Evolutionary conservation across 2,888 invertebrate species (phyloP), one percentile per base, ranked within the genome.

Genomic region (Deilephila elpenor): DNA sequence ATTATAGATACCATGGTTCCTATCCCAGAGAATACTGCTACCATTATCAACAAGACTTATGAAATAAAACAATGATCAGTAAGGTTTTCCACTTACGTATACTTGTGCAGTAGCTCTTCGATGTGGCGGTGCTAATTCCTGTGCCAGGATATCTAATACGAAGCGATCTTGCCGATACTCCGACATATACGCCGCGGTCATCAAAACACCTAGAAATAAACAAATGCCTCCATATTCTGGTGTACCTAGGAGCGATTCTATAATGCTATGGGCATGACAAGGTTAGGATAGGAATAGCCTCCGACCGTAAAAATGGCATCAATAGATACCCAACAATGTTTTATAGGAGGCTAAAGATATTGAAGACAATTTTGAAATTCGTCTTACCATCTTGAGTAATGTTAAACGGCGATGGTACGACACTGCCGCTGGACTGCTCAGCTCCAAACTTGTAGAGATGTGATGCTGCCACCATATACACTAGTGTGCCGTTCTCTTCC

Each of bases 101-200:
- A 98, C 97, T 92, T 96, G 96, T 0, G 98, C 95, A 71, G 95
- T 96, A 1, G 97, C 97, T 80, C 96, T 97, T 75, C 98, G 91
- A 83, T 97, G 97, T 0, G 98, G 98, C 19, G 96, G 95, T 3
- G 97, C 97, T 3, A 96, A 93, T 87, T 98, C 98, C 75, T 97
- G 97, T 0, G 98, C 98, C 14, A 98, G 96, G 64, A 98, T 96
- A 83, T 98, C 97, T 72, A 98, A 94, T 74, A 97, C 96, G 86
- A 98, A 98, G 70, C 98, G 94, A 85, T 98, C 98, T 82, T 98
- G 98, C 85, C 97, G 97, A 89, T 98, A 98, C 85, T 98, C 98
- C 0, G 97, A 97, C 96, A 98, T 97, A 83, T 97, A 97, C 51
- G 97, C 96, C 0, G 98, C 97, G 0, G 98, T 98, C 75, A 95